phyloP scores from a whole-genome alignment of 2,888 invertebrate genomes.

The Heliconius ethilla region DNA sequence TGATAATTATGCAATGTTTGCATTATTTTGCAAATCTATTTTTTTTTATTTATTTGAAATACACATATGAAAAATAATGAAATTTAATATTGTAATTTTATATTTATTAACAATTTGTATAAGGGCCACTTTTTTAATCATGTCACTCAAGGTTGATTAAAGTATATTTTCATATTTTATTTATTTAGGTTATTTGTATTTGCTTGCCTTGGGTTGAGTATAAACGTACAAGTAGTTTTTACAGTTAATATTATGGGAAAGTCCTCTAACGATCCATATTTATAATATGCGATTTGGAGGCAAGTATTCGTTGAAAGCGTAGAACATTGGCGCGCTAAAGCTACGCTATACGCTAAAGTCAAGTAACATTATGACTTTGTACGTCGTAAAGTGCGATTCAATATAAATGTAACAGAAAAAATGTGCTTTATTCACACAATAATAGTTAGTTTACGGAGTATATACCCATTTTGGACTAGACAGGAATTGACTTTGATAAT shows the following conservation, averaged over 20 bases:
- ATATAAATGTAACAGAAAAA: slow-evolving; percentile 5
- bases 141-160: not conserved
- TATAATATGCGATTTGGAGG: not conserved
- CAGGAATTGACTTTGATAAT: slow-evolving; percentile 43
- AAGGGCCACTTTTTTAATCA: not conserved
- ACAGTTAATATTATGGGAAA: not conserved
- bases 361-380: not conserved
- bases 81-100: not conserved
- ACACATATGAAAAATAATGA: not conserved
- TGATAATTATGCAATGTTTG: slow-evolving; percentile 3
- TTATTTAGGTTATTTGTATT: not conserved
- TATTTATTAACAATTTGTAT: not conserved
- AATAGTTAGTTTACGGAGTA: slow-evolving; percentile 9
- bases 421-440: slow-evolving; percentile 17
- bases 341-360: not conserved
- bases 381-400: not conserved
- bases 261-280: not conserved
- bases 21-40: not conserved
- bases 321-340: not conserved
- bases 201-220: not conserved
- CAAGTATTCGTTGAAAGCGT: not conserved
- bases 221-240: not conserved
- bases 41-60: not conserved
- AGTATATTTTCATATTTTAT: not conserved
- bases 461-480: slow-evolving; percentile 24